phyloP scores from a whole-genome alignment of 1,140 invertebrate species.

The Oryctes rhinoceros region DNA sequence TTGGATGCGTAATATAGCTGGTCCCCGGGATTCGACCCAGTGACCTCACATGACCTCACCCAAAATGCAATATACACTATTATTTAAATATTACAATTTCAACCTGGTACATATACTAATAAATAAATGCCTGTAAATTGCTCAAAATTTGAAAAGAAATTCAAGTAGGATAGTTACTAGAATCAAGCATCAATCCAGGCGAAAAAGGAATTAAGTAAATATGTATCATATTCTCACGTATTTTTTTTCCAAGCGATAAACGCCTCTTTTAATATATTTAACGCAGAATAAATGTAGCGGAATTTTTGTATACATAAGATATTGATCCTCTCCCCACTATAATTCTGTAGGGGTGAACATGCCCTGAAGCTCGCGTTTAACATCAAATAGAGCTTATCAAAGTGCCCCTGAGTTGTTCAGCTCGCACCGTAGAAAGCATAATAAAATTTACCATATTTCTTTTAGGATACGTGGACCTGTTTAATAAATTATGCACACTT shows the following conservation, averaged over 20 bases:
- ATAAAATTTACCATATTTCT: constrained; percentile 23
- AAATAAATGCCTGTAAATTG: neutral
- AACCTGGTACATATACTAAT: neutral
- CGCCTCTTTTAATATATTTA: too few relatives aligned
- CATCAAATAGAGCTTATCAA: constrained; percentile 40
- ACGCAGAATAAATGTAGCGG: neutral
- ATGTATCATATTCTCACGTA: neutral
- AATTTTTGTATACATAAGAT: constrained; percentile 19
- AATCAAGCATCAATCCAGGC: too few relatives aligned
- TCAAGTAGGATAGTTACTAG: too few relatives aligned
- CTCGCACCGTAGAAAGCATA: neutral
- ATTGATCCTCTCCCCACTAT: constrained; percentile 38
- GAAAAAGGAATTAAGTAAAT: neutral
- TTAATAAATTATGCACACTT: neutral
- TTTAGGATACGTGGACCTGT: neutral
- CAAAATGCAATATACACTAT: constrained; percentile 44
- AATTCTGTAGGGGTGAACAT: neutral
- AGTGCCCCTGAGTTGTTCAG: constrained; percentile 15
- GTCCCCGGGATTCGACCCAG: constrained; percentile 61
- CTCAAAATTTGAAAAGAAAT: too few relatives aligned
- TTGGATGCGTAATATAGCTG: constrained; percentile 52
- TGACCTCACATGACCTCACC: constrained; percentile 59
- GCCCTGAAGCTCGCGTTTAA: constrained; percentile 37
- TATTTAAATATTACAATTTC: constrained; percentile 13
- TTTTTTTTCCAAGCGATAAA: too few relatives aligned